Evolutionary conservation across 2,113 vertebrate species (phyloP), one percentile per base, ranked within the genome.

Genomic region (Psophia crepitans): DNA sequence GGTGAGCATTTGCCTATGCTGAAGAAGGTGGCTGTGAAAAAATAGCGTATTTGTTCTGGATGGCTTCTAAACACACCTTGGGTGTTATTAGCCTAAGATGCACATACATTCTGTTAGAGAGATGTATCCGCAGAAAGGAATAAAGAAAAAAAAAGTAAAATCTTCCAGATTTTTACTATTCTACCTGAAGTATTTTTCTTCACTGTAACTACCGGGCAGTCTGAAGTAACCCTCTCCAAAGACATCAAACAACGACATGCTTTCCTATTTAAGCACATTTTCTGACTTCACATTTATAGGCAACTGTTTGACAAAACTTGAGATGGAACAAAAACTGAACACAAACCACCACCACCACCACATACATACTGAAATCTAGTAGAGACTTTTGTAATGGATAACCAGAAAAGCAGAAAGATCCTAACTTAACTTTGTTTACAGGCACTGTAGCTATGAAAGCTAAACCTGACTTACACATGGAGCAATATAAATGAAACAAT

Each of bases 21-120:
- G 43, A 80, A 90, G 32, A 74, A 81, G 27, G 30, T 17, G 14
- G 7, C 22, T 56, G 5, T 27, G 35, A 81, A 71, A 64, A 88
- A 89, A 24, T 0, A 21, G 32, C 12, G 0, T 16, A 49, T 80
- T 89, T 84, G 11, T 76, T 58, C 48, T 56, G 27, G 1, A 3
- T 48, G 64, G 24, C 56, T n/a, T 74, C 33, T 64, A 78, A 75
- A 43, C 8, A 64, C 19, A 48, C 11, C 39, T 49, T 76, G 30
- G 11, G 14, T n/a, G 32, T 27, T 43, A 30, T 10, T 4, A 75
- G 17, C 13, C 54, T 44, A 74, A 86, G 27, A 86, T 17, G 14
- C 5, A 30, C 12, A 32, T 2, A 3, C 0, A 0, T 26, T 74
- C 10, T 35, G 10, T 28, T 71, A 26, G 30, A 3, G 3, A 87